These are phyloP conservation scores for Sicus ferrugineus DNA, from an alignment of 2,888 invertebrate genomes.

Conservation along the genomic window DNA sequence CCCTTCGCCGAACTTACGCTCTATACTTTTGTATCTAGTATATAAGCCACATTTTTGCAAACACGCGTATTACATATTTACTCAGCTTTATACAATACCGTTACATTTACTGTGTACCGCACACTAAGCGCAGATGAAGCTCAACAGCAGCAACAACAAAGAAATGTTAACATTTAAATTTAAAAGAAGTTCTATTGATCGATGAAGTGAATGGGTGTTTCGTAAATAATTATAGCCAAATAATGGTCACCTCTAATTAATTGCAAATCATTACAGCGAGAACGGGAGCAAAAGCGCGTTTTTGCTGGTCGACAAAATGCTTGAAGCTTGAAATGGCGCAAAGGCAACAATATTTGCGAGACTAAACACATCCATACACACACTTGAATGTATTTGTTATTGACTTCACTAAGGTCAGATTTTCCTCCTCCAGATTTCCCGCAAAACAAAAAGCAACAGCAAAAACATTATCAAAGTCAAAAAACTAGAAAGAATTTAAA, in stretches of 20 bases:
- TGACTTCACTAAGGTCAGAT: constrained; percentile 23
- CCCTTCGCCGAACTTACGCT: constrained; percentile 13
- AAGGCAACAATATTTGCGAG: background rate
- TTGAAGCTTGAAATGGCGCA: background rate
- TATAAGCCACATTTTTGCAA: constrained; percentile 21
- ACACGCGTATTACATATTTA: constrained; percentile 2
- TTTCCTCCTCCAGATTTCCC: constrained; percentile 51
- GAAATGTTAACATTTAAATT: constrained; percentile 38
- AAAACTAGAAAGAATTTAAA: no score
- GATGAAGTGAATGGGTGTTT: background rate
- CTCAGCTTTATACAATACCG: constrained; percentile 19
- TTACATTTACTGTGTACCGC: constrained; percentile 16
- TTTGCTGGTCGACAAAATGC: constrained; percentile 6
- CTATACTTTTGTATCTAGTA: constrained; percentile 33
- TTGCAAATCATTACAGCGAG: background rate
- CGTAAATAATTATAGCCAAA: constrained; percentile 12
- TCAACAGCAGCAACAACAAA: constrained; percentile 24
- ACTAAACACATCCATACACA: background rate
- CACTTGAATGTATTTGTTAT: background rate
- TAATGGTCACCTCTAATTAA: background rate
- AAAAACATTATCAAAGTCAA: background rate
- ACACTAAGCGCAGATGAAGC: background rate
- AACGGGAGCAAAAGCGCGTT: constrained; percentile 15
- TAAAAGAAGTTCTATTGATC: constrained; percentile 25
- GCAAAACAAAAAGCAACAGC: constrained; percentile 25